These are phyloP conservation scores for Pachydiplax longipennis DNA, from an alignment of 2,888 invertebrate species.

Conservation along the genomic window DNA sequence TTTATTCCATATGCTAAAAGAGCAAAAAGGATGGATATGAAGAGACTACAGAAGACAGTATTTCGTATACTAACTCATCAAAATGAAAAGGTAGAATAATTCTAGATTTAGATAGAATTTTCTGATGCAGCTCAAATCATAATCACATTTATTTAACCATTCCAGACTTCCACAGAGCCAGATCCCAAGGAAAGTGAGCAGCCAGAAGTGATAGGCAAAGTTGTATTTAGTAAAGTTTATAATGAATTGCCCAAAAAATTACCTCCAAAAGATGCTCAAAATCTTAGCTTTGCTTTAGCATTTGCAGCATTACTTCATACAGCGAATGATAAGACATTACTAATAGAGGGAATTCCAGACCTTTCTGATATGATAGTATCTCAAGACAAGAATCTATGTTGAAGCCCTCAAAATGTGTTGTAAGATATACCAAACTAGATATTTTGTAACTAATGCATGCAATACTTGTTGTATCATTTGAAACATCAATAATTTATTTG, in stretches of 20 bases:
- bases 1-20: slow-evolving; percentile 80
- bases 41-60: slow-evolving; percentile 77
- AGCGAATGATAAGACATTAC: slow-evolving; percentile 79
- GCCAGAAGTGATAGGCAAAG: slow-evolving; percentile 59
- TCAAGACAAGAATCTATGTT: slow-evolving; percentile 7
- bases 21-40: slow-evolving; percentile 88
- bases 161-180: slow-evolving; percentile 45
- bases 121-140: background rate
- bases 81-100: slow-evolving; percentile 33
- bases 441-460: too few species aligned
- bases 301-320: slow-evolving; percentile 83
- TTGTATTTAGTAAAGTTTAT: slow-evolving; percentile 67
- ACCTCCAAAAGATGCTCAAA: slow-evolving; percentile 70
- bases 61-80: slow-evolving; percentile 69
- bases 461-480: too few species aligned
- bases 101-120: background rate
- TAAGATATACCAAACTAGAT: too few species aligned
- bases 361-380: slow-evolving; percentile 64
- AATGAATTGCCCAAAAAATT: slow-evolving; percentile 66
- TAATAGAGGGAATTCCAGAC: slow-evolving; percentile 64
- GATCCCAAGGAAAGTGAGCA: slow-evolving; percentile 53
- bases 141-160: background rate
- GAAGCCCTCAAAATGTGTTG: too few species aligned
- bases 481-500: too few species aligned
- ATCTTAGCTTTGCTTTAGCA: slow-evolving; percentile 79